phyloP scores from a whole-genome alignment of 2,888 invertebrate species.

The Tipula helvola region DNA sequence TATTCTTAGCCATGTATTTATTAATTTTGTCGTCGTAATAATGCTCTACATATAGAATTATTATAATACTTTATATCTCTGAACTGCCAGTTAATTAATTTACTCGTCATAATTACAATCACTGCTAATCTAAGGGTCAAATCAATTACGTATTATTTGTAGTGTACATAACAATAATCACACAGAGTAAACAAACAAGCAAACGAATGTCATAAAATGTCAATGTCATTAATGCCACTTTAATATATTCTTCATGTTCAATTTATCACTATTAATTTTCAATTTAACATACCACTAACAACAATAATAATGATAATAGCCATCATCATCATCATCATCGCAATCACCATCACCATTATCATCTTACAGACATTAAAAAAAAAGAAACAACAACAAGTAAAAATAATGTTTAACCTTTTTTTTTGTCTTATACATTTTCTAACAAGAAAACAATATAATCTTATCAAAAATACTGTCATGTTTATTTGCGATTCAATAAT shows the following conservation, averaged over 20 bases:
- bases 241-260: background rate
- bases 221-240: background rate
- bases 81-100: background rate
- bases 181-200: background rate
- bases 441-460: background rate
- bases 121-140: background rate
- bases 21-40: too few species aligned
- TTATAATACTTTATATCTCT: background rate
- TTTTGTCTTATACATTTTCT: background rate
- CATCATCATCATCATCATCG: background rate
- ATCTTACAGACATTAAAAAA: background rate
- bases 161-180: background rate
- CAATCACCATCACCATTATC: background rate
- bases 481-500: background rate
- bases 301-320: background rate
- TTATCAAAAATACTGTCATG: background rate
- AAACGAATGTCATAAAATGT: background rate
- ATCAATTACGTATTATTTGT: background rate
- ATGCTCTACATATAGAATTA: too few species aligned
- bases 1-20: too few species aligned
- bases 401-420: background rate
- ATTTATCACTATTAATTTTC: conserved; percentile 4
- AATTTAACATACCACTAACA: background rate
- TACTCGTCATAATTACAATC: background rate
- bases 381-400: background rate